Evolutionary conservation across 1,140 invertebrate species (phyloP).

Genomic region (Probaryconus sp.): DNA sequence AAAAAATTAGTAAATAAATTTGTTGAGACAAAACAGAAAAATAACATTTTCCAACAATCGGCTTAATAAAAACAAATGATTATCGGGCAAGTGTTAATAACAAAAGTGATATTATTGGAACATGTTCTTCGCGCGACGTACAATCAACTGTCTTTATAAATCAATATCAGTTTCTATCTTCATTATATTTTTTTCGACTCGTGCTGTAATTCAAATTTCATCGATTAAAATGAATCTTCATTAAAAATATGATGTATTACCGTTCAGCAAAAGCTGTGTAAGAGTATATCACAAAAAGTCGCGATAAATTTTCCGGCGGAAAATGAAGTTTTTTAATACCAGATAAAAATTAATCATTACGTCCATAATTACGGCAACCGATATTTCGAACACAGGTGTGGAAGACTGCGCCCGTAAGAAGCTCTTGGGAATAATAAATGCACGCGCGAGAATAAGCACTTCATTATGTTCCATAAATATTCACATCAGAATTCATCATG

Average conservation of each 20-base stretch:
- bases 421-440: conserved; percentile 45
- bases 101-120: too few relatives aligned
- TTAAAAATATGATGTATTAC: conserved; percentile 20
- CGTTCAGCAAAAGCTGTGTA: conserved; percentile 6
- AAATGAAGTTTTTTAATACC: conserved; percentile 22
- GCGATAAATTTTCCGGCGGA: conserved; percentile 21
- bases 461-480: conserved; percentile 56
- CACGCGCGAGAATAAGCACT: conserved; percentile 39
- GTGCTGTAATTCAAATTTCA: conserved; percentile 28
- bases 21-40: too few relatives aligned
- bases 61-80: conserved; percentile 1
- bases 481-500: conserved; percentile 43
- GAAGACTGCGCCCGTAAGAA: conserved; percentile 13
- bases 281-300: conserved; percentile 7
- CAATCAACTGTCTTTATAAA: conserved; percentile 10
- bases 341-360: conserved; percentile 36
- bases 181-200: conserved; percentile 16
- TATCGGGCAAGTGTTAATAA: too few relatives aligned
- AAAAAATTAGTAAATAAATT: too few relatives aligned
- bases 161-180: conserved; percentile 6
- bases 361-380: conserved; percentile 14
- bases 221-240: conserved; percentile 3
- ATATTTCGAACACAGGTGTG: conserved; percentile 29
- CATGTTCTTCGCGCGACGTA: conserved; percentile 1
- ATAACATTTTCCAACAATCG: too few relatives aligned